Evolutionary conservation across 2,888 invertebrate species (phyloP), one percentile per base, ranked within the genome.

Genomic region (Camponotus fellah): DNA sequence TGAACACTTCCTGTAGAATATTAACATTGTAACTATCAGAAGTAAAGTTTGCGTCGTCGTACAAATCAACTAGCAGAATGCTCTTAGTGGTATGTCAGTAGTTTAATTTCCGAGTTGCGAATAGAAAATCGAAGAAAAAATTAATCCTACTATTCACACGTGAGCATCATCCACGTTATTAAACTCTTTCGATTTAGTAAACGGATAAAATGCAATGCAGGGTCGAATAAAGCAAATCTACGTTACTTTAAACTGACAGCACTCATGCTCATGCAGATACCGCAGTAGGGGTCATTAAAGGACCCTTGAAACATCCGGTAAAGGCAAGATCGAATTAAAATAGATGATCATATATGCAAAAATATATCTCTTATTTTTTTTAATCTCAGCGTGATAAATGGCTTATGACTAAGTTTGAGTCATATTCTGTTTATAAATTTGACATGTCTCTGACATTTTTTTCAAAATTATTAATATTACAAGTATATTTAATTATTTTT

Each of bases 221-320:
- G 46, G 53, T n/a, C 75, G 56, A 58, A 66, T 60, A 60, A 60
- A 82, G 58, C 66, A 86, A 66, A 81, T 43, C 74, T 66, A 74
- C 79, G 75, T 82, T 81, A 56, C 85, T 86, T 68, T 62, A 81
- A 75, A 65, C 79, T 72, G 81, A 82, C 80, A 60, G 84, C 86
- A 86, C 88, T 88, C 72, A 68, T 56, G 74, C 53, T 64, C 85
- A 81, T 82, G 85, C 76, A 84, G 80, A 79, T 79, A 86, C 80
- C 60, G 84, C 80, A 82, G 88, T 88, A 85, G 85, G 64, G 80
- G 83, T 85, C 83, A 84, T 88, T 88, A 88, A 88, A 88, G 88
- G 86, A 86, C 88, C 83, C 88, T 88, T 74, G 86, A 88, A 80
- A 84, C 88, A 88, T 88, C 88, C 88, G 88, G 88, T 85, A 86